Evolutionary conservation across 2,113 vertebrate species (phyloP).

Genomic region (Carassius gibelio): DNA sequence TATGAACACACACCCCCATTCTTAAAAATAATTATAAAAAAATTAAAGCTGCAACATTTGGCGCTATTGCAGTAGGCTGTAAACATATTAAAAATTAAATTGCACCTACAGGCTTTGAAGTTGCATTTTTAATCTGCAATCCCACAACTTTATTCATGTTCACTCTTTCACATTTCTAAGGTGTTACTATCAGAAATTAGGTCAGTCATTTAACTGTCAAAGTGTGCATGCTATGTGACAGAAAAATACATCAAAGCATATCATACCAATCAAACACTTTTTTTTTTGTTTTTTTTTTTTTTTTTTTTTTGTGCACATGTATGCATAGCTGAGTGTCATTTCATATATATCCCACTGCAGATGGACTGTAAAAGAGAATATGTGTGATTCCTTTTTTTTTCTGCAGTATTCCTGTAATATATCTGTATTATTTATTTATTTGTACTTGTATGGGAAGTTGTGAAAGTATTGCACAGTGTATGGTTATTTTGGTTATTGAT

Average conservation of each 20-base stretch:
- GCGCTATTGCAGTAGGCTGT: constrained; percentile 67
- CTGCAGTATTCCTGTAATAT: not conserved
- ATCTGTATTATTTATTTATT: too few species aligned
- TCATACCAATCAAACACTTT: too few species aligned
- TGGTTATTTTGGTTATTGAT: too few species aligned
- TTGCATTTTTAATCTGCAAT: constrained; percentile 65
- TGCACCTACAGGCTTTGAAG: constrained; percentile 71
- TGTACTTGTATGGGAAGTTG: too few species aligned
- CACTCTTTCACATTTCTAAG: constrained; percentile 41
- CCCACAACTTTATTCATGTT: constrained; percentile 53
- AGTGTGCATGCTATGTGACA: not conserved
- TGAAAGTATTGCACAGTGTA: too few species aligned
- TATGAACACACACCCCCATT: constrained; percentile 52
- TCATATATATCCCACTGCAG: not conserved
- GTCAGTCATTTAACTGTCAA: constrained; percentile 23
- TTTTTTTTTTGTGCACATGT: too few species aligned
- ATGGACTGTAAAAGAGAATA: not conserved
- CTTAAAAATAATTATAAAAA: constrained; percentile 64
- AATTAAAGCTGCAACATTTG: constrained; percentile 67
- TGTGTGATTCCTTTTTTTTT: not conserved
- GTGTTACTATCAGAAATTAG: constrained; percentile 18
- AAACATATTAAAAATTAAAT: constrained; percentile 77
- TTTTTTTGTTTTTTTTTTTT: too few species aligned
- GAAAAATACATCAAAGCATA: not conserved
- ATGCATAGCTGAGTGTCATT: not conserved